Base-by-base conservation (phyloP, 2,113 vertebrate genomes). In the Periophthalmodon schlosseri region DNA sequence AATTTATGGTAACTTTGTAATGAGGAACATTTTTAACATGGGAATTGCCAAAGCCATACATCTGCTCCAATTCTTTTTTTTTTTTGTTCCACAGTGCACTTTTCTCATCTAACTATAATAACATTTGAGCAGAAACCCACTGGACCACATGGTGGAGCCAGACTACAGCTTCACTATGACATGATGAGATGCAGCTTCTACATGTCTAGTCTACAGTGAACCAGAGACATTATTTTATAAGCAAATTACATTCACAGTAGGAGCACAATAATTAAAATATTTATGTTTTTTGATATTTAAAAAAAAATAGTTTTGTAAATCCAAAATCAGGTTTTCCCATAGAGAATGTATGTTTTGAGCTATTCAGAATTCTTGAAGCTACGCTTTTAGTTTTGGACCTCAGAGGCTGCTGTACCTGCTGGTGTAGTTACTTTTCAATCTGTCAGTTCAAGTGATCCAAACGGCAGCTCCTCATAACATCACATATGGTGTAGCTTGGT, bases 111-210 rank as follows among this genome's bases (percentile, higher is more conserved):
- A 39, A 39, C n/a, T 5, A 39, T 3, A 3, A 2, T 21, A 2
- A 56, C 8, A n/a, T 56, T 56, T 56, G 20, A 21, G n/a, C 52
- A 21, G 20, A 56, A n/a, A 56, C 52, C 1, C 20, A 2, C 8
- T 56, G 20, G 33, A 70, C 78, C 90, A 88, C 76, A 74, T 73
- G 90, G 73, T 75, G 90, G 90, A 39, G 44, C 46, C 85, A 91
- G 52, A 85, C 68, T 36, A 70, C 68, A 65, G 63, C 63, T 44
- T 21, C 63, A 39, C 18, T 2, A 44, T 5, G 8, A 18, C 60
- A 18, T 6, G 15, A 7, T 34, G 7, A 20, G 18, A 13, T 6
- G 5, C 58, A 23, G 2, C 6, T 33, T 61, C 15, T 34, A 5
- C 33, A 2, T 16, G 15, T 18, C 15, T 34, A 5, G 6, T n/a